Base-by-base conservation (phyloP, 2,888 invertebrate species). In the Tachystola acroxantha region DNA sequence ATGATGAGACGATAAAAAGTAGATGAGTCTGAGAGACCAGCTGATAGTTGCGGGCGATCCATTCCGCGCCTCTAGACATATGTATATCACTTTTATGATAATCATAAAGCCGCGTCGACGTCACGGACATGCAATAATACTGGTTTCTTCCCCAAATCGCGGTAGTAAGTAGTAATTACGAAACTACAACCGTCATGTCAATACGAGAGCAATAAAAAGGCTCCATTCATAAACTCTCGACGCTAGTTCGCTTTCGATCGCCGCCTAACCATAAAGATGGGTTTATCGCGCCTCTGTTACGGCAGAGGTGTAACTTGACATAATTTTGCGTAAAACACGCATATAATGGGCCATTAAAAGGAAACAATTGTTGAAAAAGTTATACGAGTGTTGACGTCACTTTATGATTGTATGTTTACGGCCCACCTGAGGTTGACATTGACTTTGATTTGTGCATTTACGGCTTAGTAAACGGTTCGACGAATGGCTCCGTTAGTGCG, bases 361-460 rank as follows among this genome's bases (percentile, higher is more conserved):
- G 79, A 84, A 85, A 86, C 85, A 84, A 85, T 86, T 85, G 85
- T 84, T 85, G 74, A 85, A 86, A 86, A 86, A 85, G 81, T 86
- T 82, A 82, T 80, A 84, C 76, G 82, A 78, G 79, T 79, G 75
- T 70, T 78, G 74, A 66, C 82, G 84, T 81, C 80, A 80, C 70
- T 84, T 86, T 84, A 85, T 85, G 84, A 84, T 80, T 84, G 79
- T 80, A 62, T 81, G 82, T 81, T 85, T 80, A 85, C 72, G 71
- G 73, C 78, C 65, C 72, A 79, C 79, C 81, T 80, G 80, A 79
- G 67, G 78, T 79, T 82, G 84, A 82, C 85, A 85, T 84, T 85
- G 85, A 84, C 81, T 81, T 81, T 85, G 80, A 82, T 84, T 86
- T 81, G 74, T 77, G 66, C 73, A 77, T 81, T 84, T 80, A 86